Evolutionary conservation across 2,888 invertebrate genomes (phyloP), one percentile per base, ranked within the genome.

Genomic region (Acrobasis consociella): DNA sequence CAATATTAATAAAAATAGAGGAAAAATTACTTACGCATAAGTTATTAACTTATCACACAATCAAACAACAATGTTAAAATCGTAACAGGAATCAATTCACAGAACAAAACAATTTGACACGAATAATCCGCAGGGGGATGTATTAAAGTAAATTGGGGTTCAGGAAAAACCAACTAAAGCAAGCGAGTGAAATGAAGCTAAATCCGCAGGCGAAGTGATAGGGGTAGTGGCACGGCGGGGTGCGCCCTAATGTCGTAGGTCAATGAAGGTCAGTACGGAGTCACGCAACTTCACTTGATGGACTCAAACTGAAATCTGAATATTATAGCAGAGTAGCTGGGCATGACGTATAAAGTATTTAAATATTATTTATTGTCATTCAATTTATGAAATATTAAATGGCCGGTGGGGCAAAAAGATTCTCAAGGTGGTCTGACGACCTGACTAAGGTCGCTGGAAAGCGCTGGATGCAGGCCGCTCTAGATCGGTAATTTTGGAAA

Each of bases 181-280:
- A 67, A 64, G 65, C 49, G 68, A 63, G 69, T 63, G 67, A 67
- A 72, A 72, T 72, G 67, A 71, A 75, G 69, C 73, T 65, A 80
- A 82, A 78, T 73, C 76, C 69, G 65, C 68, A 68, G 72, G 73
- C 73, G 71, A 75, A 76, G 71, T 77, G 75, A 74, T 72, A 64
- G 70, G 70, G 67, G 72, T 70, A 64, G 74, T 68, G 66, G 62
- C 68, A 73, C 68, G 67, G 73, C 71, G 74, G 80, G 79, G 75
- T 72, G 78, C 71, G 77, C 76, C 75, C 77, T 76, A 78, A 79
- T 78, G 83, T 77, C 82, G 70, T 69, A 83, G 85, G 84, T 84
- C 82, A 81, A 73, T 76, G 77, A 82, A 83, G 82, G 85, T 81
- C 76, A 74, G 62, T 53, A 62, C 70, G 75, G 77, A 77, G 80